Base-by-base conservation (phyloP, 2,888 invertebrate species). In the Ephialtes manifestator region DNA sequence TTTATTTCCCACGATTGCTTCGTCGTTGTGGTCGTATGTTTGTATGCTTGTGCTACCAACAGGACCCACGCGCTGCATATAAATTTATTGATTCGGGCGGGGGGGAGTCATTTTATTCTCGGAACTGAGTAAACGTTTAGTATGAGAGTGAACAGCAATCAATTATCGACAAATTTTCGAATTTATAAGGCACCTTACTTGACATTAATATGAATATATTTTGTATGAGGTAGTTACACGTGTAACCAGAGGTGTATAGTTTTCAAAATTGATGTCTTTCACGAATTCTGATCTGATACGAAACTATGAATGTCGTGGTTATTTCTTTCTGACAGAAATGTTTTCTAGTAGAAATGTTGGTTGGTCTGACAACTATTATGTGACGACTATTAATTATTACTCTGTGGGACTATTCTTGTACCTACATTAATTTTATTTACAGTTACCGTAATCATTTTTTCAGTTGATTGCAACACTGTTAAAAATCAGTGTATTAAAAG, bases 1-100 rank as follows among this genome's bases (percentile, higher is more conserved):
- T 85, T 76, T 65, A 82, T 85, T 85, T 85, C 85, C 82, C 85
- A 85, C 85, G 85, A 85, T 82, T 74, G 28, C 39, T 68, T 35
- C 39, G 18, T 35, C 60, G 77, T 70, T 74, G 35, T 8, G 46
- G n/a, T 15, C 24, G 13, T 15, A 13, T 20, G 5, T 13, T 46
- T 31, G 53, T 53, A 13, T 76, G 43, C 58, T 20, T 15, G 53
- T 55, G 53, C 39, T 63, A 46, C 31, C 63, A 53, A 20, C 4
- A 31, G 28, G 28, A 58, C 18, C 35, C 60, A 5, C 53, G 39
- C 70, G 46, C 39, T 71, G 31, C 35, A 79, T 48, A 65, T 65
- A 10, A 65, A 65, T 65, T 65, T 39, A 65, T 65, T 39, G 65
- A 65, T 65, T 65, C 65, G 4, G 65, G 35, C 65, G 4, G 65